Conservation (phyloP, 2,797 vertebrate genomes). For the Sebastes matsubarae region DNA sequence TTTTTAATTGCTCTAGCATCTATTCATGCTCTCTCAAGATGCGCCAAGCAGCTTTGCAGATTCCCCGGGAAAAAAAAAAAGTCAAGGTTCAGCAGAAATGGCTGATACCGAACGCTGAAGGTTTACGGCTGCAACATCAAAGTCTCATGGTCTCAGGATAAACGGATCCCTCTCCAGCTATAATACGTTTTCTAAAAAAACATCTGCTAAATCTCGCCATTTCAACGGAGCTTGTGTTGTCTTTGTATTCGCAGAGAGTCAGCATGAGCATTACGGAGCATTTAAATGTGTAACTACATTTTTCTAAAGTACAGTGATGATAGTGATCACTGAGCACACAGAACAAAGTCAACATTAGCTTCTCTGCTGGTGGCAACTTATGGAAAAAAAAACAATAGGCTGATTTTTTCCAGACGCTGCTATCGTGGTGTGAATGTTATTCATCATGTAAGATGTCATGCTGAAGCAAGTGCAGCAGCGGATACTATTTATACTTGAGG, state of each 20-base stretch:
- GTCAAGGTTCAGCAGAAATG: slow-evolving; percentile 65
- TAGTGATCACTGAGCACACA: slow-evolving; percentile 18
- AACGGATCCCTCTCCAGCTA: slow-evolving; percentile 38
- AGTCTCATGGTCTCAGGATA: slow-evolving; percentile 56
- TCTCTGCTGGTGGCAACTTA: slow-evolving; percentile 6
- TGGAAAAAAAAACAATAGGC: background rate
- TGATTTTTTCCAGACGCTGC: background rate
- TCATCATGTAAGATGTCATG: background rate
- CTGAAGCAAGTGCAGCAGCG: background rate
- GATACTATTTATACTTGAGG: background rate
- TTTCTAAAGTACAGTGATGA: slow-evolving; percentile 10
- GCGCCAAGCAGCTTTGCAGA: slow-evolving; percentile 59
- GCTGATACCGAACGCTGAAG: slow-evolving; percentile 51
- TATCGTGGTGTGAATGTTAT: slow-evolving; percentile 14
- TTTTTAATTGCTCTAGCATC: slow-evolving; percentile 85
- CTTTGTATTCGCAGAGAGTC: slow-evolving; percentile 22
- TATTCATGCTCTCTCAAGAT: slow-evolving; percentile 69
- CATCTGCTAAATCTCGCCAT: slow-evolving; percentile 16
- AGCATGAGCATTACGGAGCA: slow-evolving; percentile 16
- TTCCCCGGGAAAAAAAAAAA: slow-evolving; percentile 48
- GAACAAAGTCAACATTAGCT: slow-evolving; percentile 39
- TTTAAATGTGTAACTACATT: slow-evolving; percentile 13
- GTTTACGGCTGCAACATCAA: slow-evolving; percentile 63
- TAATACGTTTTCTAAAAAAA: slow-evolving; percentile 32
- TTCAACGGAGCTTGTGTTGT: slow-evolving; percentile 31